A percentile compares a stretch with the other conserved stretches of the same genome.
Evolutionary conservation across 2,113 vertebrate genomes (phyloP).

Genomic region (Mormyrus lacerda): DNA sequence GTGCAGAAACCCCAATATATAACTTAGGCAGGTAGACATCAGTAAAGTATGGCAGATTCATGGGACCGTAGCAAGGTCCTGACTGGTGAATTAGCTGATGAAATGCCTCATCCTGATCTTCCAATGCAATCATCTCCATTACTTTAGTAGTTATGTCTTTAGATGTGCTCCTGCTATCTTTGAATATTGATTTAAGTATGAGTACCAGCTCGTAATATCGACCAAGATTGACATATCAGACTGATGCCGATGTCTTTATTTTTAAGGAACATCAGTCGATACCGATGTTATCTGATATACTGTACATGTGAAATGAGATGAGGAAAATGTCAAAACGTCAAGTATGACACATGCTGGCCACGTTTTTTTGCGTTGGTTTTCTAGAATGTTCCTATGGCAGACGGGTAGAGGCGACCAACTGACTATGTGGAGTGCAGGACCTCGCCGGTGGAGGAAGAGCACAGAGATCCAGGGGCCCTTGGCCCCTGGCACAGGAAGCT

Average conservation of each 20-base stretch:
- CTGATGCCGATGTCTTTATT: background rate
- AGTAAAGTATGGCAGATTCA: background rate
- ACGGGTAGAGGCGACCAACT: background rate
- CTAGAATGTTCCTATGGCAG: background rate
- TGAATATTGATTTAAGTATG: background rate
- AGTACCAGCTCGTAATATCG: background rate
- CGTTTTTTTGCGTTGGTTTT: background rate
- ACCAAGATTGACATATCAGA: background rate
- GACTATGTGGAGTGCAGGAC: background rate
- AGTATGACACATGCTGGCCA: background rate
- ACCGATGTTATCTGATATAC: background rate
- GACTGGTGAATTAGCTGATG: background rate
- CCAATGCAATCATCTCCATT: background rate
- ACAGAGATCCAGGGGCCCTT: constrained; percentile 12
- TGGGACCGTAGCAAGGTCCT: background rate
- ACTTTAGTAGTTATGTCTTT: background rate
- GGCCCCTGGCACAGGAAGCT: constrained; percentile 35
- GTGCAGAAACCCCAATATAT: background rate
- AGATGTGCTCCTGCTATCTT: background rate
- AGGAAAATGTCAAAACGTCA: background rate
- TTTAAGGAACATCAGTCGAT: background rate
- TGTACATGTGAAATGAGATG: background rate
- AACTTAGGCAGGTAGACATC: background rate
- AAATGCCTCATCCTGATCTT: background rate
- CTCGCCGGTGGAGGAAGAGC: background rate